Evolutionary conservation across 2,113 vertebrate genomes (phyloP).

Genomic region (Saimiri boliviensis): DNA sequence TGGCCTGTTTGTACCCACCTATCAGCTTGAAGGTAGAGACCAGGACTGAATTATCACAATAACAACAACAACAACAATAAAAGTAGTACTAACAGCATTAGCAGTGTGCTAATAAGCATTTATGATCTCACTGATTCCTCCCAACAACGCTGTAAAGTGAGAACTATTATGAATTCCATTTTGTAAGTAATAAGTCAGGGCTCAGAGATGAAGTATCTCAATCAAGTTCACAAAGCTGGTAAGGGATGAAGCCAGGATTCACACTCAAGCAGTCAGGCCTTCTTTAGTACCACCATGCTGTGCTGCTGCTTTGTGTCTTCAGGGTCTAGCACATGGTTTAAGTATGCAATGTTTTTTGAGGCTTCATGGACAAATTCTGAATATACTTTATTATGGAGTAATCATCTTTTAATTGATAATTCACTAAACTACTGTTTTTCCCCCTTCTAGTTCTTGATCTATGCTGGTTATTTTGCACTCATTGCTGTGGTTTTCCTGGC

Average conservation of each 20-base stretch:
- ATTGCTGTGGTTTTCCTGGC: constrained; percentile 92
- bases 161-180: neutral
- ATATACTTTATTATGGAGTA: neutral
- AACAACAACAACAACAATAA: neutral
- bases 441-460: constrained; percentile 92
- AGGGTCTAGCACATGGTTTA: neutral
- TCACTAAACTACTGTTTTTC: neutral
- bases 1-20: neutral
- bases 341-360: neutral
- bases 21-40: neutral
- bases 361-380: neutral
- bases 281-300: neutral
- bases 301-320: neutral
- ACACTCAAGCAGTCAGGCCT: neutral
- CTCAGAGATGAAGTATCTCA: neutral
- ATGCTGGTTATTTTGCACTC: constrained; percentile 91
- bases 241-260: neutral
- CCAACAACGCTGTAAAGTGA: neutral
- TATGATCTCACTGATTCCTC: neutral
- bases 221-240: neutral
- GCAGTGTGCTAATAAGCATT: neutral
- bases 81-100: neutral
- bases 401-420: neutral
- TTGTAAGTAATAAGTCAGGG: neutral
- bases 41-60: neutral